phyloP scores from a whole-genome alignment of 2,113 vertebrate species.

The Antechinus flavipes region DNA sequence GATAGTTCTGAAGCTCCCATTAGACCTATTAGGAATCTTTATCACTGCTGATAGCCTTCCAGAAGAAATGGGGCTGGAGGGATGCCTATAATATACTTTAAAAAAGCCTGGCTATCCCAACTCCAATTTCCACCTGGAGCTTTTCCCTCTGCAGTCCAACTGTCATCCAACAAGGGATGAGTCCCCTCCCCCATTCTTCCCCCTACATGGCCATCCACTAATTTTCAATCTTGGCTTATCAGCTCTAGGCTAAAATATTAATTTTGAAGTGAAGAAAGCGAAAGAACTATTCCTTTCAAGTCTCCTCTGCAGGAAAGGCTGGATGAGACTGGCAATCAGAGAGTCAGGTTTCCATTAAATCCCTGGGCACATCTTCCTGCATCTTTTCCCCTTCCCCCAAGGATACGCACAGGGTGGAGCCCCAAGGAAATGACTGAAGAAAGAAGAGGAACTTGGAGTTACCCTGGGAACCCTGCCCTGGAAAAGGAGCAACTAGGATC shows the following conservation, averaged over 20 bases:
- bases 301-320: background rate
- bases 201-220: background rate
- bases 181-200: background rate
- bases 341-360: background rate
- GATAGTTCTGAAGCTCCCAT: background rate
- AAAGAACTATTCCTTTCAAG: conserved; percentile 10
- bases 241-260: conserved; percentile 19
- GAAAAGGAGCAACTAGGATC: background rate
- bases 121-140: background rate
- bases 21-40: background rate
- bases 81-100: background rate
- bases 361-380: background rate
- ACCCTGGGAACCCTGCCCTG: background rate
- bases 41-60: background rate
- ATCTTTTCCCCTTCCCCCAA: background rate
- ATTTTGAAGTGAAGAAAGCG: background rate
- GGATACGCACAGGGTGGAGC: background rate
- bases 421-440: background rate
- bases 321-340: background rate
- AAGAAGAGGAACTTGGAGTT: background rate
- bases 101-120: background rate
- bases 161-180: background rate
- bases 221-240: conserved; percentile 11
- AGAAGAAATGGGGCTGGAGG: background rate
- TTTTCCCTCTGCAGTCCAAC: background rate